These are phyloP conservation scores for Priocnemis perturbator DNA, from an alignment of 2,888 invertebrate species.

Conservation along the genomic window DNA sequence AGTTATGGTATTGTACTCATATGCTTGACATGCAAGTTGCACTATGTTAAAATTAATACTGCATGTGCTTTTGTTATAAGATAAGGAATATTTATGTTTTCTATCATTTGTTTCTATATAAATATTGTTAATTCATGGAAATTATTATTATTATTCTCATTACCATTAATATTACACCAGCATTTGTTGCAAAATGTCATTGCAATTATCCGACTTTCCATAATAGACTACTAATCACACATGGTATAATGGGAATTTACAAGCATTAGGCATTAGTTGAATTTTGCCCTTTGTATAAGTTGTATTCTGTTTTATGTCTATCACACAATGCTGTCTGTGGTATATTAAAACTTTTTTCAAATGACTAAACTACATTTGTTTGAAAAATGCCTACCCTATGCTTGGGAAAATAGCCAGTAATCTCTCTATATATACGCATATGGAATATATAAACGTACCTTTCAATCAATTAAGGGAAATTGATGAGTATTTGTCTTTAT, in stretches of 20 bases:
- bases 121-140: not conserved
- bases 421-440: not conserved
- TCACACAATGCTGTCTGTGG: not conserved
- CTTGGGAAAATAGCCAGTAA: not conserved
- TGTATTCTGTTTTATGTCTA: too few species aligned
- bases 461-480: too few species aligned
- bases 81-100: not conserved
- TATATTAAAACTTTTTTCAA: conserved; percentile 10
- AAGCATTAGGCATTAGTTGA: too few species aligned
- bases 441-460: not conserved
- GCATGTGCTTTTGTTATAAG: not conserved
- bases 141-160: not conserved
- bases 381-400: not conserved
- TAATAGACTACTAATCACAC: not conserved
- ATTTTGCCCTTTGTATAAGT: too few species aligned
- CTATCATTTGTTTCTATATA: not conserved
- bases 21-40: not conserved
- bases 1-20: not conserved
- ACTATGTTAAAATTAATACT: conserved; percentile 2
- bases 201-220: not conserved
- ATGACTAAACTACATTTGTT: not conserved
- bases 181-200: too few species aligned
- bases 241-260: not conserved
- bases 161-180: not conserved
- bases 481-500: too few species aligned